These are phyloP conservation scores for Mythimna ferrago DNA, from an alignment of 2,888 invertebrate genomes.

Conservation along the genomic window DNA sequence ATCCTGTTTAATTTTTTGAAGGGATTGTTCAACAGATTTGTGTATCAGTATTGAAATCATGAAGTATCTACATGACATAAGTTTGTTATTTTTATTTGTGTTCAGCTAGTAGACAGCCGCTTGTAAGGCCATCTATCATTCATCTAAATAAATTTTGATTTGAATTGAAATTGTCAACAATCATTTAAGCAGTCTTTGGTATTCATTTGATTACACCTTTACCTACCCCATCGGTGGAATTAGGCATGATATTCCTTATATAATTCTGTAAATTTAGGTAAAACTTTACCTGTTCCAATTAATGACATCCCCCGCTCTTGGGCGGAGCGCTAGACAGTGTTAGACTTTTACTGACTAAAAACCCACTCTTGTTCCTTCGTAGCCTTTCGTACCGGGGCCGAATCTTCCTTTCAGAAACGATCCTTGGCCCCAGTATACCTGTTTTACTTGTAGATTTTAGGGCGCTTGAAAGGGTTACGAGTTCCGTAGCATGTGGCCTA, in stretches of 20 bases:
- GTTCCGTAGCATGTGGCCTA: conserved; percentile 62
- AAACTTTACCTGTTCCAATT: too few relatives aligned
- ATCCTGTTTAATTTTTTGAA: conserved; percentile 20
- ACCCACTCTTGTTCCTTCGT: too few relatives aligned
- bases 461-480: conserved; percentile 6
- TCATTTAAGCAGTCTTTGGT: background rate
- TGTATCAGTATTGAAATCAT: conserved; percentile 23
- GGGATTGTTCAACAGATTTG: conserved; percentile 27
- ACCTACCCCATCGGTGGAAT: too few relatives aligned
- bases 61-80: conserved; percentile 15
- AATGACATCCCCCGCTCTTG: too few relatives aligned
- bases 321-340: too few relatives aligned
- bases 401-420: too few relatives aligned
- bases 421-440: too few relatives aligned
- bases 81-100: conserved; percentile 25
- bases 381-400: too few relatives aligned
- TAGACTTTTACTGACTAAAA: too few relatives aligned
- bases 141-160: background rate
- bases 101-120: background rate
- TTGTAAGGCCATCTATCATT: background rate
- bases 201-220: background rate
- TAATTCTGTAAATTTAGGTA: background rate
- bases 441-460: background rate
- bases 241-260: background rate
- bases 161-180: background rate